Conservation (phyloP, 2,113 vertebrate species). For the Carassius gibelio region DNA sequence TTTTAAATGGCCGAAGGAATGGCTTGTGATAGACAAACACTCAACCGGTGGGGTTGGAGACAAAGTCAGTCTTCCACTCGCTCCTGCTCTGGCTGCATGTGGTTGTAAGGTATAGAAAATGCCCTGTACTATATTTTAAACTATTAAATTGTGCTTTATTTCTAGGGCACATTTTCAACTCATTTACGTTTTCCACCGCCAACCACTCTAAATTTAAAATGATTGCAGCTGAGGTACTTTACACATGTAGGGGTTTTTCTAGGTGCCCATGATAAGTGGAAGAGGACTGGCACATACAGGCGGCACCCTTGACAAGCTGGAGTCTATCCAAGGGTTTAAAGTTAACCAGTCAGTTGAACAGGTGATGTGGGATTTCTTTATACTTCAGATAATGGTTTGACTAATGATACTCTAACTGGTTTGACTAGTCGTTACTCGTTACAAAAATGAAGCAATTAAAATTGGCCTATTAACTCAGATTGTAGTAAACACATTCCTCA, state of each 20-base stretch:
- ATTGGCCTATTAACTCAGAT: too few relatives aligned
- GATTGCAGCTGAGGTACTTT: background rate
- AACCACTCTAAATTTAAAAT: background rate
- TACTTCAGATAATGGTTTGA: background rate
- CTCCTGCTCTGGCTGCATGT: slow-evolving; percentile 84
- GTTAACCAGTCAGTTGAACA: slow-evolving; percentile 70
- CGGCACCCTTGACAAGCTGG: slow-evolving; percentile 82
- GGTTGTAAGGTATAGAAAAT: slow-evolving; percentile 61
- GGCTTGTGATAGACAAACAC: slow-evolving; percentile 85
- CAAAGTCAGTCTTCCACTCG: slow-evolving; percentile 86
- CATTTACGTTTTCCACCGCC: background rate
- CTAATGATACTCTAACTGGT: too few relatives aligned
- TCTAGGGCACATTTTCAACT: background rate
- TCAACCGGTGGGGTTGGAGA: slow-evolving; percentile 88
- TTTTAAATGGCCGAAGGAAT: slow-evolving; percentile 80
- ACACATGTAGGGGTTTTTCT: background rate
- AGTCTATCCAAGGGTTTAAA: slow-evolving; percentile 76
- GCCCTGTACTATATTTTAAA: background rate
- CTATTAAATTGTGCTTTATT: background rate
- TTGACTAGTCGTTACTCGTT: too few relatives aligned
- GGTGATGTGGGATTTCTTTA: slow-evolving; percentile 62
- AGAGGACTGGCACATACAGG: slow-evolving; percentile 79
- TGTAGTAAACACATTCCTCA: too few relatives aligned
- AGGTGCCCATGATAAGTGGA: slow-evolving; percentile 84
- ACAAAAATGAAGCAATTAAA: too few relatives aligned